Evolutionary conservation across 2,888 invertebrate species (phyloP).

Genomic region (Horisme vitalbata): DNA sequence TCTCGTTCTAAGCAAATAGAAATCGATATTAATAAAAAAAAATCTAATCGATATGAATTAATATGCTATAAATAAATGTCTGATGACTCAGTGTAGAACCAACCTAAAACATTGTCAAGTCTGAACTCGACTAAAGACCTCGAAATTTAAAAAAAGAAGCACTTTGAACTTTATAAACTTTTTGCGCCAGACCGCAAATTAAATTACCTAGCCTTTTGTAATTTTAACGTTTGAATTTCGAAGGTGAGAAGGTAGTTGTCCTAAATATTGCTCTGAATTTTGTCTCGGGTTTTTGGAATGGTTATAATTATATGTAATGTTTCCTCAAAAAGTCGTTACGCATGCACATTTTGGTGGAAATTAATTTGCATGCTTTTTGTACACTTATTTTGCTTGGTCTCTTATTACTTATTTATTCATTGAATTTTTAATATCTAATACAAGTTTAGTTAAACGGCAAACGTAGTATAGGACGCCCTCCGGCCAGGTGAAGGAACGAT

Average conservation of each 20-base stretch:
- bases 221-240: constrained; percentile 14
- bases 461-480: too few species aligned
- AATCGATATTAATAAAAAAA: too few species aligned
- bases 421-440: too few species aligned
- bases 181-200: constrained; percentile 56
- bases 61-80: too few species aligned
- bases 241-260: constrained; percentile 8
- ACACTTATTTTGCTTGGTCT: too few species aligned
- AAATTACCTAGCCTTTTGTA: constrained; percentile 50
- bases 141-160: constrained; percentile 60
- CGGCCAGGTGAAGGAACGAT: too few species aligned
- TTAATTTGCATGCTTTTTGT: too few species aligned
- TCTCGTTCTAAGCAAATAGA: too few species aligned
- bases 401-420: too few species aligned
- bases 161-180: constrained; percentile 65
- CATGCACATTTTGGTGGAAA: too few species aligned
- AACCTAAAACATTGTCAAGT: constrained; percentile 44
- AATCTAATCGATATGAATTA: too few species aligned
- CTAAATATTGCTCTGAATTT: constrained; percentile 8
- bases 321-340: background rate
- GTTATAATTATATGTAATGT: background rate
- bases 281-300: background rate
- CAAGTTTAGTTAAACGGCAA: too few species aligned
- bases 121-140: constrained; percentile 57
- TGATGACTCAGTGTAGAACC: constrained; percentile 31